These are phyloP conservation scores for Antrozous pallidus DNA, from an alignment of 2,797 vertebrate genomes.

Conservation along the genomic window DNA sequence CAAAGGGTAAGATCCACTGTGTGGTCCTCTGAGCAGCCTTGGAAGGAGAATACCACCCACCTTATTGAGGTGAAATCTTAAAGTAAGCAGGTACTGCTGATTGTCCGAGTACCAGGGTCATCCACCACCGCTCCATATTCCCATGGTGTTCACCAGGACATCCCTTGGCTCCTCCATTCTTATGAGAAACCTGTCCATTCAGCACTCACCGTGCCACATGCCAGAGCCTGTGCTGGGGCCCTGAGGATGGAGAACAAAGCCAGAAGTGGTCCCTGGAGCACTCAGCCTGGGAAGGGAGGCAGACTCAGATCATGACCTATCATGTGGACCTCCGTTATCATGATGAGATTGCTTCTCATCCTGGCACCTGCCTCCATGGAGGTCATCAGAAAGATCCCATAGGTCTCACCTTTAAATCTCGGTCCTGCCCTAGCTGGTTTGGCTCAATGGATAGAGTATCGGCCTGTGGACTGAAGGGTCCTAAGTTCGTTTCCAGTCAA, in stretches of 20 bases:
- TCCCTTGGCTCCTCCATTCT: neutral
- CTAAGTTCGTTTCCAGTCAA: too few species aligned
- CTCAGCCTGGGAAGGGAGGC: neutral
- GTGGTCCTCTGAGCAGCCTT: neutral
- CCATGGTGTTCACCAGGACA: fast-evolving
- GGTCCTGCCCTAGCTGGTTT: neutral
- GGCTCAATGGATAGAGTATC: too few species aligned
- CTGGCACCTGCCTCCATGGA: fast-evolving
- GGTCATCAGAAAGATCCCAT: neutral
- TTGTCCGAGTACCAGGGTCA: fast-evolving
- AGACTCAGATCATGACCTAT: neutral
- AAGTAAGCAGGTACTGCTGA: neutral
- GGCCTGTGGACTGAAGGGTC: too few species aligned
- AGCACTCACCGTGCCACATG: fast-evolving
- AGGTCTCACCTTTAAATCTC: neutral
- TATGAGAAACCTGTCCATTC: neutral
- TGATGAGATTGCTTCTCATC: fast-evolving
- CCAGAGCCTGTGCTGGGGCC: neutral
- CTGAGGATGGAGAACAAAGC: neutral
- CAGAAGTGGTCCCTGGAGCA: neutral
- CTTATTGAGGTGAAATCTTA: neutral
- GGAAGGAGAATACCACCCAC: neutral
- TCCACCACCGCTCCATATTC: fast-evolving
- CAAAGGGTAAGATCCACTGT: neutral
- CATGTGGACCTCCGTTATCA: fast-evolving